These are phyloP conservation scores for Orthochromis malagaraziensis DNA, from an alignment of 2,113 vertebrate genomes.

Conservation along the genomic window DNA sequence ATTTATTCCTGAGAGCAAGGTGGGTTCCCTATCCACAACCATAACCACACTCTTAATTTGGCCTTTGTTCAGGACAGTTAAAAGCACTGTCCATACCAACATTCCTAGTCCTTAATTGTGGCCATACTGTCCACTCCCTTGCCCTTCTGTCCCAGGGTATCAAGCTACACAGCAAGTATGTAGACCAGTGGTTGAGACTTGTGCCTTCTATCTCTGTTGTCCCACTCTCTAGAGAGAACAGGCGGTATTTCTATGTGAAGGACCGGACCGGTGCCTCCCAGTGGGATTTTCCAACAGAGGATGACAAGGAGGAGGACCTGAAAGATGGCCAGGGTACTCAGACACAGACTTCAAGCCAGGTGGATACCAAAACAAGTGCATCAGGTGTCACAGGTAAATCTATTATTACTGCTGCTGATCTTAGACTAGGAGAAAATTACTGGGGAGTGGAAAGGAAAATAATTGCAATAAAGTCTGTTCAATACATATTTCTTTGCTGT, in stretches of 20 bases:
- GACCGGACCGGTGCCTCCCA: conserved; percentile 91
- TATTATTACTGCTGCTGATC: not conserved
- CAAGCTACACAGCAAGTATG: conserved; percentile 37
- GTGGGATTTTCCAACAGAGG: conserved; percentile 95
- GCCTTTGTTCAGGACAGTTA: conserved; percentile 47
- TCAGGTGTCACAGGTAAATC: conserved; percentile 30
- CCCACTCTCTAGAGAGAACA: conserved; percentile 98
- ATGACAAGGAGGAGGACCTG: conserved; percentile 75
- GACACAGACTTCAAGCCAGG: conserved; percentile 62
- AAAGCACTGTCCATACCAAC: conserved; percentile 55
- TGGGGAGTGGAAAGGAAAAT: not conserved
- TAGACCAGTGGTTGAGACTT: conserved; percentile 53
- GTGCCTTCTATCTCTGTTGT: conserved; percentile 83
- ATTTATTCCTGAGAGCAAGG: conserved; percentile 66
- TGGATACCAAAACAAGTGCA: conserved; percentile 20
- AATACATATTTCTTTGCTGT: not conserved
- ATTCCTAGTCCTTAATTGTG: conserved; percentile 22
- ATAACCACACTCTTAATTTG: conserved; percentile 53
- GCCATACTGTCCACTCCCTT: conserved; percentile 41
- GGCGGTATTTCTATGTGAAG: conserved; percentile 99
- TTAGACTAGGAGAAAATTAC: not conserved
- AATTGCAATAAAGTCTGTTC: not conserved
- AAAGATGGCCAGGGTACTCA: conserved; percentile 49
- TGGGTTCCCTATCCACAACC: conserved; percentile 69
- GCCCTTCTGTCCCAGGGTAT: conserved; percentile 53